Base-by-base conservation (phyloP, 1,140 invertebrate species). In the Drosophila hydei region DNA sequence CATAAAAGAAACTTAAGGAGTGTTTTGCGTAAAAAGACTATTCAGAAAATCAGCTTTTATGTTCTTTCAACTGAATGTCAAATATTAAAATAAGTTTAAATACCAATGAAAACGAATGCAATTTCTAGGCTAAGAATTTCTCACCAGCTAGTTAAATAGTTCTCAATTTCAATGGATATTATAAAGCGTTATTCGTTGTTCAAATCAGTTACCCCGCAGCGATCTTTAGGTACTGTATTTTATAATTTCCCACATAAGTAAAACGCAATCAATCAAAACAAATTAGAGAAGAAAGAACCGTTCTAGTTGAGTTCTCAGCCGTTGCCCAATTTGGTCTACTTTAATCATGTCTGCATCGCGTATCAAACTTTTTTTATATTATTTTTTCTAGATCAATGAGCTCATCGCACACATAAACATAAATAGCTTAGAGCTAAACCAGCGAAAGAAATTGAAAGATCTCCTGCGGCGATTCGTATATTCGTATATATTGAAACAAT, bases 381-480 rank as follows among this genome's bases (percentile, higher is more conserved):
- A 19, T 33, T 50, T 12, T 12, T 47, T 61, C 19, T 27, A 25
- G n/a, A 51, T 38, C 52, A 65, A 51, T 71, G 62, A 71, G 61
- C 51, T 64, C 45, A 58, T 5, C 52, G 33, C 12, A 43, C n/a
- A 45, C 25, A 45, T 16, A 40, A 54, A 36, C 9, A 65, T 38
- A 48, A 45, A 36, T 42, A 12, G 36, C 38, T 36, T 50, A 58
- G 18, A 51, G 38, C 14, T 45, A 25, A 56, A n/a, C 21, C 45
- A 52, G 50, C 27, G 23, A 33, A 45, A 16, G 18, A 60, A 60
- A 60, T 36, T 60, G 21, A 65, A 65, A 65, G 50, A 16, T 52
- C 42, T 27, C 62, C 62, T 47, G 58, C 27, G 42, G 62, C 42
- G 30, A 48, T 19, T 14, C 48, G 54, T 38, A 56, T 25, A 43